Base-by-base conservation (phyloP, 2,797 vertebrate species). In the Acipenser oxyrinchus region DNA sequence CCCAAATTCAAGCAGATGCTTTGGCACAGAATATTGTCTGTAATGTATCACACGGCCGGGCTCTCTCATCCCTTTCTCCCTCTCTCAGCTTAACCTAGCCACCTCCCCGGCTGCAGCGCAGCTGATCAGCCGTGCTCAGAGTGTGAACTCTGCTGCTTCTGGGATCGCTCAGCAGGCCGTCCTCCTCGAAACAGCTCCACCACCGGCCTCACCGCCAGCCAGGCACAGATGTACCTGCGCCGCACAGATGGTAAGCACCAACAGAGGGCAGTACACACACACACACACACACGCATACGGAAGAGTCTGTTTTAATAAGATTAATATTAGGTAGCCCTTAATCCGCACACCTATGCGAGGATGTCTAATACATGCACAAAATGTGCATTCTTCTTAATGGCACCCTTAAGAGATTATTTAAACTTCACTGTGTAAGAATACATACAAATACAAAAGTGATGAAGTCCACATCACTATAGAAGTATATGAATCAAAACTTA, bases 211-310 rank as follows among this genome's bases (percentile, higher is more conserved):
- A 96, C 93, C 0, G 92, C 95, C 75, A 98, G 93, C 82, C 96
- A 99, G 83, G 96, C 96, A 0, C 96, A 98, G 86, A 97, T 98
- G 96, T 99, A 99, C 83, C 92, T 98, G 69, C 92, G 94, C 6
- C 6, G 95, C 95, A 15, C 96, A 97, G 92, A 98, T 98, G 96
- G 96, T 99, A 86, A 90, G 92, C 73, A 23, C 55, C 58, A 58
- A 74, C 66, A 73, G 66, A 75, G 49, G 48, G 61, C 23, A 10
- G 10, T 9, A 51, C 50, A 50, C 51, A 59, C 52, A 52, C 60
- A 52, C 60, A 18, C 15, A 52, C 57, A 51, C 4, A 55, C 59
- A 70, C 5, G 10, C 61, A 55, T 53, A 70, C 6, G 10, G 57
- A 48, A 18, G 37, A 37, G 37, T 37, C 37, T 37, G 5, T 37